Base-by-base conservation (phyloP, 2,113 vertebrate genomes). In the Fregetta grallaria region DNA sequence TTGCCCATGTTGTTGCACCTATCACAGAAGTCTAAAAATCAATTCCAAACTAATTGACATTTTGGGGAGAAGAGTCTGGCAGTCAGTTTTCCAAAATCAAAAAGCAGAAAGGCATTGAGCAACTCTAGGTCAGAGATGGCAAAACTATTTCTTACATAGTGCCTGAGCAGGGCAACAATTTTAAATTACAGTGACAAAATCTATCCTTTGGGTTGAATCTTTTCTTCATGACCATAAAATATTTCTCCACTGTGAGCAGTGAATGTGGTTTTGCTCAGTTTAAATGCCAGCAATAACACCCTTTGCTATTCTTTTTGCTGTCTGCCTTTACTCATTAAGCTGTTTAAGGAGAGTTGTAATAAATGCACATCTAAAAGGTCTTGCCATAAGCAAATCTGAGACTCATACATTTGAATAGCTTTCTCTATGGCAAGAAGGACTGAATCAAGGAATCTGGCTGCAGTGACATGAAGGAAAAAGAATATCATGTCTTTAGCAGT, bases 41-140 rank as follows among this genome's bases (percentile, higher is more conserved):
- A 90, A 53, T 90, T 90, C 78, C 59, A 97, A 84, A 88, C 66
- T 80, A 96, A 77, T 23, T 94, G 95, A 96, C 68, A 65, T 12
- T 92, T 90, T 13, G 26, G 42, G 50, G 47, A 94, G 67, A 95
- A 90, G 53, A 91, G 32, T 92, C 45, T 94, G 59, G 62, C 74
- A 94, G 88, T 8, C 68, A 96, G 38, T 42, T 82, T 92, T 94
- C 25, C 79, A 83, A 10, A 68, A 89, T 88, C n/a, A 62, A 62
- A 82, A 29, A 94, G 63, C 61, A 81, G 32, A 66, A 95, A n/a
- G 42, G 25, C 42, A 66, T 61, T 66, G 61, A 86, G 58, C 49
- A 91, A 49, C 49, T 45, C 55, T 61, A 44, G 30, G 87, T 86
- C 53, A 61, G 26, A 91, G 77, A 71, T 29, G 19, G 21, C 23